These are phyloP conservation scores for Sipunculus nudus DNA, from an alignment of 2,888 invertebrate species.

Conservation along the genomic window DNA sequence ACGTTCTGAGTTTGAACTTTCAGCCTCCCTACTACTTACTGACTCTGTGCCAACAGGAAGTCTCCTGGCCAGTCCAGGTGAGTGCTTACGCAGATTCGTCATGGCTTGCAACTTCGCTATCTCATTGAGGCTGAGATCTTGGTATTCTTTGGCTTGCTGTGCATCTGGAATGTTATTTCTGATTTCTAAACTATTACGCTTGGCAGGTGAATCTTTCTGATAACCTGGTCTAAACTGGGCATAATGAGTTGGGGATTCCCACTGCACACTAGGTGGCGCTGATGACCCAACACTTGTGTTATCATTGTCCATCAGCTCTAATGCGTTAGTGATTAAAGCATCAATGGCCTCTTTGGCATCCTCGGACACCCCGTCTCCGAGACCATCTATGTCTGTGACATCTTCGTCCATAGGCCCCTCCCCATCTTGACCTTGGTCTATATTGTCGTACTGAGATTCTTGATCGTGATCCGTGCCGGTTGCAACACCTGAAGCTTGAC, in stretches of 20 bases:
- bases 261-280: neutral
- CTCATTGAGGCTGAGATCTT: constrained; percentile 44
- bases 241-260: too few species aligned
- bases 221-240: neutral
- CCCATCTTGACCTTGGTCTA: too few species aligned
- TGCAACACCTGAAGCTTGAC: too few species aligned
- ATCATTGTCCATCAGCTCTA: too few species aligned
- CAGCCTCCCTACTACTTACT: constrained; percentile 43
- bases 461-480: too few species aligned
- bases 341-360: too few species aligned
- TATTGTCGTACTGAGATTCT: too few species aligned
- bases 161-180: constrained; percentile 61
- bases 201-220: constrained; percentile 13
- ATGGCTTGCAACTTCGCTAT: constrained; percentile 47
- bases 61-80: constrained; percentile 62
- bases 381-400: too few species aligned
- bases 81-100: constrained; percentile 60
- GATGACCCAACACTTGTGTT: too few species aligned
- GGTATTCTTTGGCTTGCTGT: constrained; percentile 58
- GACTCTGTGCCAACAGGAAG: constrained; percentile 42
- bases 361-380: too few species aligned
- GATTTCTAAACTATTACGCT: constrained; percentile 62
- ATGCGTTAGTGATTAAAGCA: too few species aligned
- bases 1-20: constrained; percentile 51
- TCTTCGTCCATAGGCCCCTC: too few species aligned